These are phyloP conservation scores for Oligia latruncula DNA, from an alignment of 2,888 invertebrate genomes.

Conservation along the genomic window DNA sequence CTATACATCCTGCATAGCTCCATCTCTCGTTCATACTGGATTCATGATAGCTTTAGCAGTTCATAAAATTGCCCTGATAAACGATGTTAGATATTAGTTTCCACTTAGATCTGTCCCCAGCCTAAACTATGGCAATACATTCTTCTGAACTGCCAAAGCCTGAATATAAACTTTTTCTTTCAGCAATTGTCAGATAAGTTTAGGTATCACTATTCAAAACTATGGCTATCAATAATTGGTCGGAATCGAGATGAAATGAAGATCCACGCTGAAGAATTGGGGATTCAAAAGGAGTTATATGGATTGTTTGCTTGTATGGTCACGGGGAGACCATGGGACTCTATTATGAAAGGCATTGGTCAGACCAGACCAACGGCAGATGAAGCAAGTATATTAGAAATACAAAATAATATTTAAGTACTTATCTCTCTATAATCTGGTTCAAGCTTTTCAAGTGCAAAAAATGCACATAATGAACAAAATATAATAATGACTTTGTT, in stretches of 20 bases:
- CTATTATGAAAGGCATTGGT: conserved; percentile 95
- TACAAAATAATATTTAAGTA: not conserved
- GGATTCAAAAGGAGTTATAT: conserved; percentile 95
- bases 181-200: conserved; percentile 96
- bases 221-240: conserved; percentile 98
- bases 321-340: conserved; percentile 98
- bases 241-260: conserved; percentile 95
- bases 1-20: no score
- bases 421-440: no score
- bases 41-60: no score
- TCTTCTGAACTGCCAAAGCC: not conserved
- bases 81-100: not conserved
- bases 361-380: conserved; percentile 91
- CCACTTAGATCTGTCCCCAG: not conserved
- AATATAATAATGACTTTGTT: not conserved
- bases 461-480: not conserved
- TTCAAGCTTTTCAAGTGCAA: not conserved
- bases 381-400: conserved; percentile 90
- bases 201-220: conserved; percentile 96
- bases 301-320: conserved; percentile 98
- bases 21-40: no score
- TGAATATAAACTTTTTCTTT: conserved; percentile 68
- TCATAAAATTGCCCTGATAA: not conserved
- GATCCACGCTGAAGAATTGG: conserved; percentile 93
- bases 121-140: not conserved